Evolutionary conservation across 1,140 invertebrate genomes (phyloP).

Genomic region (Mylabris phalerata): DNA sequence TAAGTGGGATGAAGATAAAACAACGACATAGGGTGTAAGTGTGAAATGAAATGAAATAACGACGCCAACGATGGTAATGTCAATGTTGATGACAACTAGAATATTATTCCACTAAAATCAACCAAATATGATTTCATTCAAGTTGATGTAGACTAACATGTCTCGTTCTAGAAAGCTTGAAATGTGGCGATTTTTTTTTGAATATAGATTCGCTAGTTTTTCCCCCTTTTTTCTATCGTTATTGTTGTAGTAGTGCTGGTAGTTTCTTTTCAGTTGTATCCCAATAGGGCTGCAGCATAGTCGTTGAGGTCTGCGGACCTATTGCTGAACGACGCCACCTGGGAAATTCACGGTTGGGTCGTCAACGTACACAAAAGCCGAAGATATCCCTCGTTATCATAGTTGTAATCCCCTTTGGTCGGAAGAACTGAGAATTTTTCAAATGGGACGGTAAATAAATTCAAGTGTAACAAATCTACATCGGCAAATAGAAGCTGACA

Average conservation of each 20-base stretch:
- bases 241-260: not conserved
- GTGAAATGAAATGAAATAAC: slow-evolving; percentile 17
- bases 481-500: slow-evolving; percentile 15
- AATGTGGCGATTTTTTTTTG: too few species aligned
- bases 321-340: slow-evolving; percentile 12
- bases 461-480: slow-evolving; percentile 19
- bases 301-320: slow-evolving; percentile 2
- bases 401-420: slow-evolving; percentile 13
- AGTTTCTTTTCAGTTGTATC: slow-evolving; percentile 18
- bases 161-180: too few species aligned
- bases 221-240: too few species aligned
- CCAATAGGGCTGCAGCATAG: not conserved
- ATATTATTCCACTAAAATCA: too few species aligned
- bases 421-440: slow-evolving; percentile 14
- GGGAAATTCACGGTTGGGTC: slow-evolving; percentile 15
- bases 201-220: too few species aligned
- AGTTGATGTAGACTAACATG: too few species aligned
- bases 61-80: not conserved
- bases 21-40: too few species aligned
- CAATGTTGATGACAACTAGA: too few species aligned
- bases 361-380: slow-evolving; percentile 13
- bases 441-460: slow-evolving; percentile 16
- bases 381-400: slow-evolving; percentile 18
- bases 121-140: too few species aligned
- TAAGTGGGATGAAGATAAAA: slow-evolving; percentile 12